phyloP scores from a whole-genome alignment of 2,113 vertebrate genomes.

The Psophia crepitans region DNA sequence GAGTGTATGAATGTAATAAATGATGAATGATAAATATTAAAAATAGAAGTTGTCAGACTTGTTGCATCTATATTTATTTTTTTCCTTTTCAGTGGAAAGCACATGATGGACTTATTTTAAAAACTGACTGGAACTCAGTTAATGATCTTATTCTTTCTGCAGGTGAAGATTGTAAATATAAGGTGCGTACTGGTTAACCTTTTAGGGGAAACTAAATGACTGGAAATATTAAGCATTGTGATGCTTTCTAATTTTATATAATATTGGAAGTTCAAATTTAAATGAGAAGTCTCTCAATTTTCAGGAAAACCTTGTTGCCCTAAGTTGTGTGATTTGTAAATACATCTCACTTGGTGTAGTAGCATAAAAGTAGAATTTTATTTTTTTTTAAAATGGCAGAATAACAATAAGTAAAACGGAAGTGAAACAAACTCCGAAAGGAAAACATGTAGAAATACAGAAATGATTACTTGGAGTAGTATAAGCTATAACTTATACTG shows the following conservation, averaged over 20 bases:
- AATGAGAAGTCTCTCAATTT: neutral
- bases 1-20: neutral
- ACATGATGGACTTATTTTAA: constrained; percentile 92
- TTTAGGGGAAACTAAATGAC: neutral
- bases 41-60: neutral
- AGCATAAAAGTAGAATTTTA: neutral
- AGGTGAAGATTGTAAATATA: constrained; percentile 97
- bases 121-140: constrained; percentile 95
- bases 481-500: neutral
- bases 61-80: neutral
- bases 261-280: neutral
- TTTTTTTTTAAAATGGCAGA: neutral
- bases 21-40: neutral
- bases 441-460: neutral
- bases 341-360: neutral
- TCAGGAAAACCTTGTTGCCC: neutral
- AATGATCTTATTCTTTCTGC: constrained; percentile 93
- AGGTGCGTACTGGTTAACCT: constrained; percentile 73
- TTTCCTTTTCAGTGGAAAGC: constrained; percentile 88
- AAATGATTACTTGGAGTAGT: neutral
- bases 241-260: neutral
- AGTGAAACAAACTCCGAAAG: neutral
- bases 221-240: neutral
- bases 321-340: neutral
- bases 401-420: neutral